Evolutionary conservation across 1,140 invertebrate species (phyloP), one percentile per base, ranked within the genome.

Genomic region (Hormaphis cornu): DNA sequence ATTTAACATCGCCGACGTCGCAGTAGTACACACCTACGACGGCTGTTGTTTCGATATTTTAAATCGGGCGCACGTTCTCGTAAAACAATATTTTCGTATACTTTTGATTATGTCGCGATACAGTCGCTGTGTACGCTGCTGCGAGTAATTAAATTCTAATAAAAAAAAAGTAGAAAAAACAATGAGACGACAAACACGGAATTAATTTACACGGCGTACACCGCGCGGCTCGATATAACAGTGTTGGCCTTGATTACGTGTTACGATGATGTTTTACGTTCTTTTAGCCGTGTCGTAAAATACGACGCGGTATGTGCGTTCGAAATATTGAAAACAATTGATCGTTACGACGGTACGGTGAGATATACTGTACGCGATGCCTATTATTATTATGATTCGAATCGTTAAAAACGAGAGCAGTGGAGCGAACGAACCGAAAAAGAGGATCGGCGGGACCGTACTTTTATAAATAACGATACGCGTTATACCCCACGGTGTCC

Each of bases 371-470:
- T n/a, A 46, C 42, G 44, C n/a, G 40, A 46, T 40, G 44, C 44
- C 28, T 35, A 16, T 48, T 14, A n/a, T 33, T 1, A 16, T 35
- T 33, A 9, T 54, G 18, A 48, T 50, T 14, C 44, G n/a, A 66
- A 66, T 66, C 61, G 24, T 66, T 50, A 66, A 24, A 66, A 58
- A 40, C 20, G 33, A 24, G 3, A 33, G 44, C 18, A 50, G 14
- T 18, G 61, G 40, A 66, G 40, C 30, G 61, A 66, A 66, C 44
- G 44, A 46, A 66, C 44, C 61, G 18, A 66, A 66, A 66, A 66
- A 28, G 18, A 66, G 28, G n/a, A n/a, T 66, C 61, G 61, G 42
- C 18, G 42, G 42, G 18, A 10, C 42, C 12, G 42, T 46, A 16
- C n/a, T 5, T n/a, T n/a, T n/a, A n/a, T n/a, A n/a, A n/a, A n/a